Percentiles rank a stretch among this genome's conserved stretches.
Conservation (phyloP, 2,888 invertebrate species). For the Nomada hirtipes region DNA sequence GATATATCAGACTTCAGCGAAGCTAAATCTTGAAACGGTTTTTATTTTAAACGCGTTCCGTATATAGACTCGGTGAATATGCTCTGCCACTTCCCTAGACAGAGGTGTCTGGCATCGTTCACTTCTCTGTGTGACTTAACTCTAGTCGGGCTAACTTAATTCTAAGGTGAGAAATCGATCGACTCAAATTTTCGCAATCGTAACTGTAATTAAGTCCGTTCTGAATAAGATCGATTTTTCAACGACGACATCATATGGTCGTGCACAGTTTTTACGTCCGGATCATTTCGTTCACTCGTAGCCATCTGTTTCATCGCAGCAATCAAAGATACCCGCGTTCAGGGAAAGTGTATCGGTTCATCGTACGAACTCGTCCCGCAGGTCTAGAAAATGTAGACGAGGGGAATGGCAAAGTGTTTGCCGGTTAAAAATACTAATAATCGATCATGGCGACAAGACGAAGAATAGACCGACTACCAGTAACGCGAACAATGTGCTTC, state of each 20-base stretch:
- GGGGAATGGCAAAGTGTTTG: constrained; percentile 25
- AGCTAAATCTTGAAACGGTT: constrained; percentile 40
- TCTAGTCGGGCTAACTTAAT: constrained; percentile 1
- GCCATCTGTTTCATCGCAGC: neutral
- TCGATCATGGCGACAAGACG: constrained; percentile 55
- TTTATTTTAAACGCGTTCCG: constrained; percentile 56
- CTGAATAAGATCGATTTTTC: neutral
- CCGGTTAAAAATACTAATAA: constrained; percentile 66
- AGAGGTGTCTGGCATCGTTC: constrained; percentile 24
- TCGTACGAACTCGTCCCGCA: constrained; percentile 39
- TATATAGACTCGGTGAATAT: constrained; percentile 57
- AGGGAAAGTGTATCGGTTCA: constrained; percentile 33
- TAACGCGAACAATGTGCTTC: constrained; percentile 27
- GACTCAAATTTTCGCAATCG: too few species aligned
- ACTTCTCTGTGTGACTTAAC: constrained; percentile 1
- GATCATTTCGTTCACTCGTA: too few species aligned
- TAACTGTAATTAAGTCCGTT: neutral
- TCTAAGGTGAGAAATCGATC: neutral
- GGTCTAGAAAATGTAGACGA: constrained; percentile 10
- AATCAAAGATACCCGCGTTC: too few species aligned
- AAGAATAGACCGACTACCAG: constrained; percentile 30
- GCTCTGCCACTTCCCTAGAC: constrained; percentile 48
- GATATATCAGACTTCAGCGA: constrained; percentile 42
- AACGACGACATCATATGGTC: too few species aligned
- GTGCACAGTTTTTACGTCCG: too few species aligned